Conservation (phyloP, 2,888 invertebrate genomes). For the Drosophila emarginata region DNA sequence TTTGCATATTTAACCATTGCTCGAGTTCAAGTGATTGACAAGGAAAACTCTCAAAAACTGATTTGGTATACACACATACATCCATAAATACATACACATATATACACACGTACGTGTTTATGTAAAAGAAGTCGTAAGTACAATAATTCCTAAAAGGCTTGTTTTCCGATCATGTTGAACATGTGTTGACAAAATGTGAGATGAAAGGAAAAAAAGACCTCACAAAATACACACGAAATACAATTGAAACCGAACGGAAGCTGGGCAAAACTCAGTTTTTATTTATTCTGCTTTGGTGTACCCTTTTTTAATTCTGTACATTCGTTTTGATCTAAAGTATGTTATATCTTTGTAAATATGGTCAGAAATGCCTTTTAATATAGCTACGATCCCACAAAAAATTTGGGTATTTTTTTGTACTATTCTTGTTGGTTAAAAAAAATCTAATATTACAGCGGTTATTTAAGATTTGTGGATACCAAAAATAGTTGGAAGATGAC, state of each 20-base stretch:
- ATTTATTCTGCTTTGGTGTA: neutral
- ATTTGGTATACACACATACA: constrained; percentile 11
- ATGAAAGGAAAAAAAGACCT: constrained; percentile 15
- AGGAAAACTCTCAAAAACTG: constrained; percentile 31
- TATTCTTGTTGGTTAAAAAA: too few species aligned
- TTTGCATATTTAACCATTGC: constrained; percentile 68
- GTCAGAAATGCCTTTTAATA: too few species aligned
- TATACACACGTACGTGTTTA: constrained; percentile 50
- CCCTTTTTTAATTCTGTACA: neutral
- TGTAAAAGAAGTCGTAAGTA: constrained; percentile 49
- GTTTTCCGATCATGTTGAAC: constrained; percentile 68
- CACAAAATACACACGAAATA: constrained; percentile 39
- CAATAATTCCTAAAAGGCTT: constrained; percentile 20
- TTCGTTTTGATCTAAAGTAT: neutral
- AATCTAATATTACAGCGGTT: too few species aligned
- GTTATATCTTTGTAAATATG: too few species aligned
- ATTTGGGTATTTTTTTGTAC: too few species aligned
- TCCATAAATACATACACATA: neutral
- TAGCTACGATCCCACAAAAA: too few species aligned
- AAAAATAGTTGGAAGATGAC: too few species aligned
- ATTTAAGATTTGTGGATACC: too few species aligned
- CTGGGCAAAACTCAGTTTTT: constrained; percentile 30
- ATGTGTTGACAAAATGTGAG: constrained; percentile 68
- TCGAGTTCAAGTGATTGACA: constrained; percentile 60
- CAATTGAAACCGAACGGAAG: constrained; percentile 75